Evolutionary conservation across 2,113 vertebrate genomes (phyloP), one percentile per base, ranked within the genome.

Genomic region (Nerophis lumbriciformis): DNA sequence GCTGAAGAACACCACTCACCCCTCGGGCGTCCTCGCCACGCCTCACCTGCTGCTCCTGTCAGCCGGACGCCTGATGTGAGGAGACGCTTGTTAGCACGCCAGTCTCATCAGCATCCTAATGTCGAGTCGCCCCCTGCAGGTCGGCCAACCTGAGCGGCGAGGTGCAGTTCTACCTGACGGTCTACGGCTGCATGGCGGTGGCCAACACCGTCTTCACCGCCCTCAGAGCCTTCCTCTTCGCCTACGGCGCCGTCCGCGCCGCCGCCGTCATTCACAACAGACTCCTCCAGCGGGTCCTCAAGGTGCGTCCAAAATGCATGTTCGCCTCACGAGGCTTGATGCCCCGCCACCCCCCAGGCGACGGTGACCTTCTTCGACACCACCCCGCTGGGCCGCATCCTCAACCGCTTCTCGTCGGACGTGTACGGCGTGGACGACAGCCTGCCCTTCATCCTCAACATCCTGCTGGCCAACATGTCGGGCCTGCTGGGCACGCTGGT

Each of bases 351-450:
- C 36, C 66, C 6, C 11, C 75, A 99, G 97, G 93, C 93, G 35
- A 94, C 94, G 0, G 83, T 94, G 81, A 87, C 88, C 4, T 99
- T 99, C 90, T 98, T 98, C 45, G 92, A 98, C 79, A 91, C 82
- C 59, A 96, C 95, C 0, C 96, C 97, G 1, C 75, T 81, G 6
- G 97, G 97, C 11, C 90, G 92, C 3, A 83, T 99, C 52, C 86
- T 98, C 9, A 99, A 97, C 88, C 94, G 97, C 48, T 96, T 98
- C 78, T 98, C 96, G n/a, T 97, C 97, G 0, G 97, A 99, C 35
- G 60, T 99, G 64, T 94, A 94, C 86, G 90, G 87, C 0, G 90
- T 91, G 15, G 95, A 98, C 16, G 92, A 95, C 87, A 92, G 83
- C 62, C 83, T 99, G 74, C 96, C 97, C 0, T 99, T 99, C 78